Percentiles rank a stretch among this genome's conserved stretches.
These are phyloP conservation scores for Petrocephalus microphthalmus DNA, from an alignment of 2,113 vertebrate genomes.

Conservation along the genomic window DNA sequence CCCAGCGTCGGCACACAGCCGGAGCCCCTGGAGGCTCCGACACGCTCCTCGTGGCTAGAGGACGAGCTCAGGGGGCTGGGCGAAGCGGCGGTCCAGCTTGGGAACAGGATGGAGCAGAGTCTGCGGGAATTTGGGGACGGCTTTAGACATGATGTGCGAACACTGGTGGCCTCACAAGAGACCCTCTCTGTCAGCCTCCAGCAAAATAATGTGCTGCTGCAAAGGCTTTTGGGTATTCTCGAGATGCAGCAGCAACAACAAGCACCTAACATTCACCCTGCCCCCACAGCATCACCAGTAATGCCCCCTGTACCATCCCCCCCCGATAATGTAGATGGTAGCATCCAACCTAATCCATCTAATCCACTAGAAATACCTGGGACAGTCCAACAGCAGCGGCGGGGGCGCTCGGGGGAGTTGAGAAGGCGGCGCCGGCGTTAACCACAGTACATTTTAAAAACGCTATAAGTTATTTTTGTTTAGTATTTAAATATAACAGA, in stretches of 20 bases:
- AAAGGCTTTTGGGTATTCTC: conserved; percentile 63
- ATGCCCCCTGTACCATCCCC: conserved; percentile 41
- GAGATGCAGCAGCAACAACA: conserved; percentile 56
- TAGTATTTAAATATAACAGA: conserved; percentile 25
- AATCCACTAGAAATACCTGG: conserved; percentile 43
- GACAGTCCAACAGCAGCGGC: conserved; percentile 48
- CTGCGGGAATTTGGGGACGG: conserved; percentile 61
- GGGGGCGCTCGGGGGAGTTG: conserved; percentile 60
- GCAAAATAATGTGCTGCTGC: conserved; percentile 68
- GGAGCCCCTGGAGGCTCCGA: conserved; percentile 59
- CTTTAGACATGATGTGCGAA: conserved; percentile 61
- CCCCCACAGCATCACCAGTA: conserved; percentile 31
- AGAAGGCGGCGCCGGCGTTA: conserved; percentile 59
- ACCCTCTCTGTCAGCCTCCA: conserved; percentile 61
- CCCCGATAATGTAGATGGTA: conserved; percentile 49
- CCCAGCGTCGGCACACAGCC: conserved; percentile 62
- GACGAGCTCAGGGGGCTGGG: conserved; percentile 64
- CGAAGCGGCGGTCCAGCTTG: conserved; percentile 64
- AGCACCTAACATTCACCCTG: conserved; percentile 44
- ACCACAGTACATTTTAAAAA: conserved; percentile 26
- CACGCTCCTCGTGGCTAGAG: conserved; percentile 63
- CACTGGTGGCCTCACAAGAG: conserved; percentile 66
- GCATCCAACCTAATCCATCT: conserved; percentile 47
- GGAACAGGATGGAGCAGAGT: conserved; percentile 63
- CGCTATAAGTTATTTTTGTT: conserved; percentile 33